Base-by-base conservation (phyloP, 1,140 invertebrate species). In the Ips nitidus region DNA sequence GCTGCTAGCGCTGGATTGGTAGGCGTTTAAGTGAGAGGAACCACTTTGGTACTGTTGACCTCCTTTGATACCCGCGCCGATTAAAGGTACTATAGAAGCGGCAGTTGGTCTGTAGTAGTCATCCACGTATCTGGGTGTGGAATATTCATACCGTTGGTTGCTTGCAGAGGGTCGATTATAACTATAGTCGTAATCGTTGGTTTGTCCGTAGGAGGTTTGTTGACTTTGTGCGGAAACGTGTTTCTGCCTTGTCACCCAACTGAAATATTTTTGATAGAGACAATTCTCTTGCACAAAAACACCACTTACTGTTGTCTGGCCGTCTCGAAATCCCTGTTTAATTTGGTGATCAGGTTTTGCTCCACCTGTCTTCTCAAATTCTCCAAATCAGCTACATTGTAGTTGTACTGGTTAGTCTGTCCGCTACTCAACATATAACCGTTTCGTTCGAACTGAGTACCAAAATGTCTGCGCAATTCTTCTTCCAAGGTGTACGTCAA, bases 291-390 rank as follows among this genome's bases (percentile, higher is more conserved):
- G n/a, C 4, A 47, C n/a, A 47, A 47, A 47, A 4, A 47, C 4
- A 47, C 4, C 45, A 5, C 37, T 59, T 58, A 59, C 55, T 59
- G 66, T 41, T 66, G 55, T 50, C 65, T 73, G 39, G 67, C 67
- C 7, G 61, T 41, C 43, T 75, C 72, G 52, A 76, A 72, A 52
- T 75, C 75, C 8, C 73, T 65, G 37, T 70, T 73, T 38, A 78
- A 68, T 57, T 77, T 77, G 1, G 73, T 74, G 1, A 79, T 57
- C 52, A 80, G 69, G 67, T 80, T 79, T 1, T 73, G 67, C 52
- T 77, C 73, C 5, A 78, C 69, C 60, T 80, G 79, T 50, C 71
- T 60, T 57, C 73, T 76, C 3, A 79, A 71, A 71, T 75, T 77
- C 40, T 76, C 70, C 36, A 78, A 71, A 69, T 80, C 79, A 8